phyloP scores from a whole-genome alignment of 1,140 invertebrate species.

The Microvelia longipes region DNA sequence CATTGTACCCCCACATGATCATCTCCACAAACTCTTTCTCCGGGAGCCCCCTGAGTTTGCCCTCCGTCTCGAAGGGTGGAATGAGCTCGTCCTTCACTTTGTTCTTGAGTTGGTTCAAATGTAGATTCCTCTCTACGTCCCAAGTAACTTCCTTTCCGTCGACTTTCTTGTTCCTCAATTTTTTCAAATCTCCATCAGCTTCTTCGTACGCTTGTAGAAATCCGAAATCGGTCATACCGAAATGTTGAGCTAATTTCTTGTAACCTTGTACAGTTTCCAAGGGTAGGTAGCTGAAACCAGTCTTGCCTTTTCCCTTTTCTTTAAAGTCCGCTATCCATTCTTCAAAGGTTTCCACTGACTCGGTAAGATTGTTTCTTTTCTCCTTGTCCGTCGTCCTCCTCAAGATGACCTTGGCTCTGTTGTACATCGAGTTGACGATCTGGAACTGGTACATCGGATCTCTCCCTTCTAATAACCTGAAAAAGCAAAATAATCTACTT shows the following conservation, averaged over 20 bases:
- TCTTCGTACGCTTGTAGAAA: constrained; percentile 27
- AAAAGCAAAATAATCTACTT: constrained; percentile 4
- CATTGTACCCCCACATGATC: constrained; percentile 31
- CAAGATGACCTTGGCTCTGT: constrained; percentile 29
- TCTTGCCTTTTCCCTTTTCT: constrained; percentile 26
- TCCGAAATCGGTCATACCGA: constrained; percentile 24
- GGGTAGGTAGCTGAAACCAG: constrained; percentile 29
- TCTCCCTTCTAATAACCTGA: constrained; percentile 25
- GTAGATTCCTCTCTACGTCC: constrained; percentile 30
- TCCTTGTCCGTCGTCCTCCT: constrained; percentile 31
- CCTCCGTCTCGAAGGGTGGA: constrained; percentile 27
- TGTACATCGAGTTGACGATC: constrained; percentile 28
- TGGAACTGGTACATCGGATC: constrained; percentile 31
- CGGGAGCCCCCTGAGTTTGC: constrained; percentile 25
- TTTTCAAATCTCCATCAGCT: constrained; percentile 28
- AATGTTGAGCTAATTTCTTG: constrained; percentile 25
- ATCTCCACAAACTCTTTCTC: constrained; percentile 26
- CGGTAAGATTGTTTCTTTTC: constrained; percentile 27
- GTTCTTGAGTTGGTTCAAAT: constrained; percentile 20
- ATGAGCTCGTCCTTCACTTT: constrained; percentile 23
- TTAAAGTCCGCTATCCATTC: constrained; percentile 31
- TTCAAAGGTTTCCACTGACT: constrained; percentile 29
- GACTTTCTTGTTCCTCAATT: constrained; percentile 26
- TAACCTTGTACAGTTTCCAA: constrained; percentile 28
- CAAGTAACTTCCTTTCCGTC: constrained; percentile 25